Conservation (phyloP, 2,113 vertebrate species). For the Excalfactoria chinensis region DNA sequence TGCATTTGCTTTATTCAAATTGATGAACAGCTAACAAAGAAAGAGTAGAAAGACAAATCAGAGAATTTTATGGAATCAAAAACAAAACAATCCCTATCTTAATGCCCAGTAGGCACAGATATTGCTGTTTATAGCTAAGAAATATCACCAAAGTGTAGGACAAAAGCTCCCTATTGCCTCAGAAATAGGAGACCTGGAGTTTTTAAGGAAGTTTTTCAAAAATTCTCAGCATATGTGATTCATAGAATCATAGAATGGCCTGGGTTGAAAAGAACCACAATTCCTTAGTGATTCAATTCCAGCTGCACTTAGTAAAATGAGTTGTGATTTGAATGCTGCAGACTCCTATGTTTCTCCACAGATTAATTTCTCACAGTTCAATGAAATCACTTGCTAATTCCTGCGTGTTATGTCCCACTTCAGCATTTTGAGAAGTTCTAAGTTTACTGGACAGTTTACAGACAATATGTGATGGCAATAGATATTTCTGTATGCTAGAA, state of each 20-base stretch:
- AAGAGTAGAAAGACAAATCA: conserved; percentile 1
- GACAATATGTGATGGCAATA: background rate
- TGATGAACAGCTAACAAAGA: conserved; percentile 78
- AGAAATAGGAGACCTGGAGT: background rate
- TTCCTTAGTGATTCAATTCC: background rate
- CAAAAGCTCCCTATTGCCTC: background rate
- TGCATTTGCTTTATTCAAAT: conserved; percentile 81
- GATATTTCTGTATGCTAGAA: background rate
- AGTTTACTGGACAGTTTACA: background rate
- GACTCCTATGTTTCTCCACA: background rate
- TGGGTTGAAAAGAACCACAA: too few species aligned
- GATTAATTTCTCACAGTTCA: background rate
- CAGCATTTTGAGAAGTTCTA: background rate
- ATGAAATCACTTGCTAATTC: background rate
- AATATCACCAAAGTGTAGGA: background rate
- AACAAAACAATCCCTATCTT: background rate
- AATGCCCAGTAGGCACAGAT: background rate
- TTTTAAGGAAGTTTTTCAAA: background rate
- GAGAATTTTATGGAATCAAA: background rate
- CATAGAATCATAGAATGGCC: too few species aligned
- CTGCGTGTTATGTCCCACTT: background rate
- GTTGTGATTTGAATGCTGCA: background rate
- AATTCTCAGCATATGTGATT: background rate
- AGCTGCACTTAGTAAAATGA: background rate
- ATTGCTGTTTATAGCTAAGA: background rate